phyloP scores from a whole-genome alignment of 2,888 invertebrate species.

The Capitulum mitella region DNA sequence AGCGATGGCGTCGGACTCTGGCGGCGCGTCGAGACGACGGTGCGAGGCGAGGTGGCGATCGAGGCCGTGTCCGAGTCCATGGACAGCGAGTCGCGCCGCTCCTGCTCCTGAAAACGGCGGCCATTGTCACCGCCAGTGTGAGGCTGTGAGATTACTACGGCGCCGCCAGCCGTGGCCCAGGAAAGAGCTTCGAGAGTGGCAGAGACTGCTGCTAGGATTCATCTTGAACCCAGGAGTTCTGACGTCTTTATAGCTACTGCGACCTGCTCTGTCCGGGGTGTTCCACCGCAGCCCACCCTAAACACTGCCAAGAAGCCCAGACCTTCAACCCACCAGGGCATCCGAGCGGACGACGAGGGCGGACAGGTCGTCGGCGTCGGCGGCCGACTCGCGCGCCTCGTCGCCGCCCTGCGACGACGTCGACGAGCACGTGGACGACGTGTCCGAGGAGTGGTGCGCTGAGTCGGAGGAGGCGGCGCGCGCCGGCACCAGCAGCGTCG shows the following conservation, averaged over 20 bases:
- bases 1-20: constrained; percentile 38
- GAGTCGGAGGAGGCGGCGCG: constrained; percentile 28
- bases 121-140: neutral
- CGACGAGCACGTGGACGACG: constrained; percentile 52
- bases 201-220: too few relatives aligned
- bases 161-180: too few relatives aligned
- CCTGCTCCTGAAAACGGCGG: neutral
- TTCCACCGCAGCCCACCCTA: too few relatives aligned
- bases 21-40: constrained; percentile 55
- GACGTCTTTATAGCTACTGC: too few relatives aligned
- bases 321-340: constrained; percentile 60
- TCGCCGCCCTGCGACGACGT: constrained; percentile 62
- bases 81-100: neutral
- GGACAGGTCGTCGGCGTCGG: constrained; percentile 52
- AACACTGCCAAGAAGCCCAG: too few relatives aligned
- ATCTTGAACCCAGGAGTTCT: too few relatives aligned
- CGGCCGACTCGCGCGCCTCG: constrained; percentile 53
- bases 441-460: constrained; percentile 34
- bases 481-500: constrained; percentile 69
- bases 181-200: too few relatives aligned
- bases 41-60: constrained; percentile 60
- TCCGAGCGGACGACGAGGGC: constrained; percentile 62
- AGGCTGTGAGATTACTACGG: too few relatives aligned
- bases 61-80: constrained; percentile 67
- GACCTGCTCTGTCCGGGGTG: too few relatives aligned